Base-by-base conservation (phyloP, 1,140 invertebrate species). In the Maconellicoccus hirsutus region DNA sequence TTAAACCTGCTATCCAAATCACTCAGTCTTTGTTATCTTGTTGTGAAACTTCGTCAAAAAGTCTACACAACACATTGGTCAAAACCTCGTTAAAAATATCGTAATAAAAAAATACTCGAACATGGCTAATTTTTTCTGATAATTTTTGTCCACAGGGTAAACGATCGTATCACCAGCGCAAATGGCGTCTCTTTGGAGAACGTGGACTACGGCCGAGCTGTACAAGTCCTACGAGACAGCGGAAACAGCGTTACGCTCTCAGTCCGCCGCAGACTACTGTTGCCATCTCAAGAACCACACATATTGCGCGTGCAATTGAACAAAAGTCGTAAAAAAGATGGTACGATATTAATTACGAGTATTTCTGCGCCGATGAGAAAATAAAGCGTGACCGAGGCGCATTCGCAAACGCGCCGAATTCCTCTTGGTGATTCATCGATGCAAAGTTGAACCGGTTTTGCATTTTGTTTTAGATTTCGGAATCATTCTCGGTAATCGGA, bases 151-250 rank as follows among this genome's bases (percentile, higher is more conserved):
- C 83, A 16, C 81, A 98, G 96, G 82, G 93, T 98, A 14, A 98
- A 98, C 79, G 97, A 99, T 80, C 86, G 95, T 73, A 96, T 99
- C 75, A 89, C 98, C 72, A 95, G 92, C 66, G 96, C 96, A 0
- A 99, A 99, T 82, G 93, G 94, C 3, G 88, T 96, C 26, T 93
- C 93, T 0, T 81, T 99, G 73, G 96, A 99, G 78, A 96, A 97
- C 79, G 96, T 98, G 27, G 95, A 98, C 79, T 97, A 98, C 78
- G 91, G 91, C 1, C 89, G 91, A 19, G 93, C 94, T 0, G 91
- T 95, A 26, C 91, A 93, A 77, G 93, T 96, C 66, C 80, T 95
- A 70, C 84, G 93, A 59, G 93, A 95, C 79, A 92, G 89, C 70
- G 92, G 92, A 14, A 90, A 91, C 73, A 89, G 89, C n/a, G 93